Conservation (phyloP, 2,113 vertebrate species). For the Misgurnus anguillicaudatus region DNA sequence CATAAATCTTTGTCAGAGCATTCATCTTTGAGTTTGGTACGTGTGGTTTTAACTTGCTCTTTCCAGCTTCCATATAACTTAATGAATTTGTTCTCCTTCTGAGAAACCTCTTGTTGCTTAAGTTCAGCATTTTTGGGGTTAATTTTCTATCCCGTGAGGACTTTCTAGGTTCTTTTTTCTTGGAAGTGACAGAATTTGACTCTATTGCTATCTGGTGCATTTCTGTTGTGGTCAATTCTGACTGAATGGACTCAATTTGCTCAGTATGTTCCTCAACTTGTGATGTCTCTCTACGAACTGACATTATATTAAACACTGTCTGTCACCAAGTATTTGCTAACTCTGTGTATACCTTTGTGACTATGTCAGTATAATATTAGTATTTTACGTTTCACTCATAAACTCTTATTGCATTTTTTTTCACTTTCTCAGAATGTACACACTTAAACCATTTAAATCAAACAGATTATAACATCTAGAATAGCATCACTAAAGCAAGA, state of each 20-base stretch:
- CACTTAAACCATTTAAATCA: no score
- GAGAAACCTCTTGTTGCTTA: conserved; percentile 34
- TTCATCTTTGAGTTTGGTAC: conserved; percentile 32
- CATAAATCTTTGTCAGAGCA: conserved; percentile 35
- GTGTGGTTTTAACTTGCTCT: conserved; percentile 26
- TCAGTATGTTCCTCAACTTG: neutral
- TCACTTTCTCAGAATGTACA: no score
- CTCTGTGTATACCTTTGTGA: no score
- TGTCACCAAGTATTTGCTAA: no score
- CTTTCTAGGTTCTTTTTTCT: conserved; percentile 17
- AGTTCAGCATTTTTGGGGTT: conserved; percentile 42
- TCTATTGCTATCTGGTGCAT: neutral
- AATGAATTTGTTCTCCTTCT: conserved; percentile 29
- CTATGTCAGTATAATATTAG: no score
- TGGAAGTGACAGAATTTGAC: neutral
- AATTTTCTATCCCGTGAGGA: conserved; percentile 28
- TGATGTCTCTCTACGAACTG: conserved; percentile 11
- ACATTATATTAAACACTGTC: conserved; percentile 4
- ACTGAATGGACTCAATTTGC: neutral
- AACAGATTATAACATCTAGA: no score
- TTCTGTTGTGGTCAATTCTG: neutral
- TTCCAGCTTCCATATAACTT: conserved; percentile 42
- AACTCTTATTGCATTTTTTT: no score
- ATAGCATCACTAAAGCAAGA: no score
- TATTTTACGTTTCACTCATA: no score